Evolutionary conservation across 2,113 vertebrate species (phyloP), one percentile per base, ranked within the genome.

Genomic region (Lamprotornis superbus): DNA sequence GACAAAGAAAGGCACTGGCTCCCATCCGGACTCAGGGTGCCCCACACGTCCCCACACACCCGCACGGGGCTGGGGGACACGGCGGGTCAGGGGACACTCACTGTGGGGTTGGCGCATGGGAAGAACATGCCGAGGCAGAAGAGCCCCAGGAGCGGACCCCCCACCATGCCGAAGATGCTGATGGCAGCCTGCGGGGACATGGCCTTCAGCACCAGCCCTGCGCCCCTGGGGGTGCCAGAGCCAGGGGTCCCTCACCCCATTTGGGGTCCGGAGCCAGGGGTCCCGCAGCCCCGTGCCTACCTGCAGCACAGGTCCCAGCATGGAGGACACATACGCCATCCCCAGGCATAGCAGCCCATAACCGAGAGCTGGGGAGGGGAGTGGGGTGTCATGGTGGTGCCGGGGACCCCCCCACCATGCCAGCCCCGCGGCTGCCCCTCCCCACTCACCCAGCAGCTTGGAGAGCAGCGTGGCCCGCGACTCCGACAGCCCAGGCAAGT

Each of bases 141-240:
- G 83, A 99, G 92, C 50, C 99, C 99, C 30, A 99, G 98, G 56
- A 99, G 98, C 0, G 99, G 99, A 0, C 99, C 99, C 3, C 99
- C 99, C 33, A 99, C 98, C 98, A 99, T 99, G 82, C 99, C 99
- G 7, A 99, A 99, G 97, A 99, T 99, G 97, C 99, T 99, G 94
- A 99, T 97, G 67, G 99, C 99, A 2, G 99, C 99, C 99, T 99
- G 96, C 0, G 5, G 76, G 65, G 79, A 79, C 47, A 53, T 0
- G 5, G n/a, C 15, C 13, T 7, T 93, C 60, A 94, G 70, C 5
- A 2, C 40, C 22, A 1, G 46, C 18, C 44, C 30, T 14, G 1
- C 0, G 0, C 7, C 30, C 61, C 3, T 3, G 20, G 24, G 10
- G 4, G 17, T 6, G 59, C 27, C 6, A 2, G 49, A 21, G 70